These are phyloP conservation scores for Neria commutata DNA, from an alignment of 2,888 invertebrate species.

Conservation along the genomic window DNA sequence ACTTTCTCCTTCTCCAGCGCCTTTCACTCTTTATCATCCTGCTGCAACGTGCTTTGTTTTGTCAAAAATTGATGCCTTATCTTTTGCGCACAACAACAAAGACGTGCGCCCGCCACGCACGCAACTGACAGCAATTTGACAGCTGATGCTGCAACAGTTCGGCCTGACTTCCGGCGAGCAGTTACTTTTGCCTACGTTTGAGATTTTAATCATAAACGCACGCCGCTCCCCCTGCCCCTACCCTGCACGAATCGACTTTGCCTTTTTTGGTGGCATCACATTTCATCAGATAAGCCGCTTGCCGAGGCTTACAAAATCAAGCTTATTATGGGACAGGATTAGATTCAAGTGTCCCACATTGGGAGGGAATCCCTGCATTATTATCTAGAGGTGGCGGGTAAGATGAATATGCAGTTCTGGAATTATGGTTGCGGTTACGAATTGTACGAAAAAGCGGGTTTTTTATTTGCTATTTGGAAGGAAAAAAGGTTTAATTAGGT, in stretches of 20 bases:
- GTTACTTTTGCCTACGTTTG: slow-evolving; percentile 40
- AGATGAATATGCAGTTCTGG: too few species aligned
- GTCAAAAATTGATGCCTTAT: neutral
- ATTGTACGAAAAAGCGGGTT: too few species aligned
- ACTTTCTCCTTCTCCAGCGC: neutral
- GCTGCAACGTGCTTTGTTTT: neutral
- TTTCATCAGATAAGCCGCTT: slow-evolving; percentile 56
- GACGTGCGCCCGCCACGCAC: slow-evolving; percentile 6
- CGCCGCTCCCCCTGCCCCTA: slow-evolving; percentile 11
- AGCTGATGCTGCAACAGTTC: slow-evolving; percentile 17
- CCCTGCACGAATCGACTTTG: slow-evolving; percentile 28
- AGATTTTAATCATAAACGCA: slow-evolving; percentile 49
- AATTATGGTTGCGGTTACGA: too few species aligned
- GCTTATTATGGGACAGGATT: slow-evolving; percentile 42
- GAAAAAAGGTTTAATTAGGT: too few species aligned
- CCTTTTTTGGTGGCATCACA: slow-evolving; percentile 43
- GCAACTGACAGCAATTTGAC: slow-evolving; percentile 37
- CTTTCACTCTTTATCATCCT: neutral
- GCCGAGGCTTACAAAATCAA: slow-evolving; percentile 51
- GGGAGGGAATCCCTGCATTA: neutral
- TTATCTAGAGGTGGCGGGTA: neutral
- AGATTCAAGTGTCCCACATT: neutral
- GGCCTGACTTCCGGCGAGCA: slow-evolving; percentile 34
- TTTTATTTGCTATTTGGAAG: too few species aligned
- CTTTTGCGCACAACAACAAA: neutral